phyloP scores from a whole-genome alignment of 2,113 vertebrate genomes.

The Clarias macrocephalus region DNA sequence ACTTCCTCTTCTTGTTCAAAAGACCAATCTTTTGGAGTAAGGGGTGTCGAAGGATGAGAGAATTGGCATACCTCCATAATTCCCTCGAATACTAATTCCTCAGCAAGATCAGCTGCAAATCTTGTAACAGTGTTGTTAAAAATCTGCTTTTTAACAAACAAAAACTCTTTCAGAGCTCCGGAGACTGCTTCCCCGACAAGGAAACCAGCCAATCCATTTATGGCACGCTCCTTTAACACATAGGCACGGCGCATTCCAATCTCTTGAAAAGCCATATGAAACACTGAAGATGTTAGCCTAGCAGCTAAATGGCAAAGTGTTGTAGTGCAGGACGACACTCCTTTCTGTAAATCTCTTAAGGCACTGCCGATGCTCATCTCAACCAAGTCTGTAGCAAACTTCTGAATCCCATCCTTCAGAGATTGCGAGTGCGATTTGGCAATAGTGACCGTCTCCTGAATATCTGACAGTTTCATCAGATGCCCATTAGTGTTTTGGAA shows the following conservation, averaged over 20 bases:
- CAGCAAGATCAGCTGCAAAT: slow-evolving; percentile 91
- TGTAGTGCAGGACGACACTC: slow-evolving; percentile 89
- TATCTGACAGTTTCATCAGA: slow-evolving; percentile 77
- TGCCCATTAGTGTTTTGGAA: slow-evolving; percentile 72
- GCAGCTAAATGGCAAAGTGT: slow-evolving; percentile 90
- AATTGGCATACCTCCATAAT: slow-evolving; percentile 99
- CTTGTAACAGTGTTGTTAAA: slow-evolving; percentile 85
- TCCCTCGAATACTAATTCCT: slow-evolving; percentile 96
- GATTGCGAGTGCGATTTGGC: slow-evolving; percentile 79
- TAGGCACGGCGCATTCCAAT: slow-evolving; percentile 86
- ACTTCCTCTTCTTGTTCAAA: slow-evolving; percentile 85
- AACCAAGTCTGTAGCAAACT: slow-evolving; percentile 89
- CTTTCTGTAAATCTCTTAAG: slow-evolving; percentile 91
- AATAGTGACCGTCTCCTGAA: slow-evolving; percentile 73
- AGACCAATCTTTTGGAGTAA: slow-evolving; percentile 70
- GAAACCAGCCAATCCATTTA: slow-evolving; percentile 86
- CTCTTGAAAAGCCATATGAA: slow-evolving; percentile 97
- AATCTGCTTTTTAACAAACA: slow-evolving; percentile 89
- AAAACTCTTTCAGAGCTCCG: slow-evolving; percentile 86
- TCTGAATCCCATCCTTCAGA: slow-evolving; percentile 90
- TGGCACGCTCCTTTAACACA: slow-evolving; percentile 85
- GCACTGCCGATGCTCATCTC: slow-evolving; percentile 92
- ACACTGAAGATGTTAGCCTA: slow-evolving; percentile 88
- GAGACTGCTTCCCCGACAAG: slow-evolving; percentile 90
- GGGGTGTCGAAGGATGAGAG: slow-evolving; percentile 85